phyloP scores from a whole-genome alignment of 2,888 invertebrate genomes.

The Eretmocerus hayati region DNA sequence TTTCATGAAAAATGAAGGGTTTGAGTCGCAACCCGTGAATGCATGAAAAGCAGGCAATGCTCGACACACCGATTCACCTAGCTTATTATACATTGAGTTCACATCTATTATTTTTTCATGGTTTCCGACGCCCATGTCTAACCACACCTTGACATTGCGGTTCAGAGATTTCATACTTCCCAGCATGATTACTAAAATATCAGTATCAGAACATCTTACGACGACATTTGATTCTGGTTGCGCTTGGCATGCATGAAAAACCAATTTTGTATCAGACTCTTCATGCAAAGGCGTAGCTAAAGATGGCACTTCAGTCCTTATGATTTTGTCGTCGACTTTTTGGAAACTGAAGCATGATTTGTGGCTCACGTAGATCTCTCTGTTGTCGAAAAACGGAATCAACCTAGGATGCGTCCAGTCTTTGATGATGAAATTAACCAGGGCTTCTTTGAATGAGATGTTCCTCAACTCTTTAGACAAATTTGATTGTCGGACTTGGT shows the following conservation, averaged over 20 bases:
- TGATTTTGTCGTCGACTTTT: accelerated
- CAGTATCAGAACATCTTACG: conserved; percentile 14
- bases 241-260: accelerated
- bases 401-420: background rate
- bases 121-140: conserved; percentile 20
- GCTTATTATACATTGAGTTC: conserved; percentile 12
- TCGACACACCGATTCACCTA: conserved; percentile 10
- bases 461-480: conserved; percentile 25
- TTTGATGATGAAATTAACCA: conserved; percentile 2
- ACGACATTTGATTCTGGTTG: background rate
- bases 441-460: conserved; percentile 19
- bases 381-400: background rate
- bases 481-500: conserved; percentile 22
- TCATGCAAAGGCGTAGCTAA: background rate
- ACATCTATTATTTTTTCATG: conserved; percentile 16
- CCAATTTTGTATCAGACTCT: background rate
- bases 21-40: conserved; percentile 25
- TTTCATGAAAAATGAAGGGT: conserved; percentile 36
- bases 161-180: conserved; percentile 18
- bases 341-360: accelerated
- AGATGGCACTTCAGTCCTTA: accelerated
- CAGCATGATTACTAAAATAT: conserved; percentile 17
- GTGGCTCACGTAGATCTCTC: accelerated
- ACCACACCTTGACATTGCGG: conserved; percentile 8
- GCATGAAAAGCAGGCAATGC: conserved; percentile 24